Base-by-base conservation (phyloP, 2,113 vertebrate species). In the Prinia subflava region DNA sequence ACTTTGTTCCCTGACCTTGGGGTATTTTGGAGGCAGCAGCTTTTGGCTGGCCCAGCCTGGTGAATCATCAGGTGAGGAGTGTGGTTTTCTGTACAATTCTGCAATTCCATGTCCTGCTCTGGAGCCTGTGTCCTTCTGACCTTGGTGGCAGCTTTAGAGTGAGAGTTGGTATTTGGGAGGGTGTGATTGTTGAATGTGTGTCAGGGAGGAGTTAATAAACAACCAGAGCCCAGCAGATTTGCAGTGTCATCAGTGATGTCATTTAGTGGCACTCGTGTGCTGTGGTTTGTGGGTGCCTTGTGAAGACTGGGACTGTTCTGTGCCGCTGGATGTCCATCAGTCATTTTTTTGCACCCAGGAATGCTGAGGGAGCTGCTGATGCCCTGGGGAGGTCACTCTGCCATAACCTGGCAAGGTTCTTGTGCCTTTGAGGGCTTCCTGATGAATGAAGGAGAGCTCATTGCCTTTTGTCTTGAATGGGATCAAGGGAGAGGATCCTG, bases 341-440 rank as follows among this genome's bases (percentile, higher is more conserved):
- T 15, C 50, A 17, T 37, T 55, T 12, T 30, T 15, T 4, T 11
- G 9, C 15, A 20, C 27, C 21, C 62, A 56, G 50, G 27, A 67
- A 37, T 56, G 41, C 16, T 5, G 12, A 56, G 21, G 21, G 13
- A 56, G 21, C 27, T 67, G 19, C 21, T 56, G 41, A 16, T 46
- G 10, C 13, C 27, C 41, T 37, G 16, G 4, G 27, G 13, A 35
- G 7, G 10, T 31, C 21, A 31, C 9, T 44, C 6, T 46, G 23
- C 15, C 53, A 23, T 7, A 4, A 2, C 7, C 11, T 30, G 14
- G 30, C 11, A 42, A 4, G 6, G 7, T n/a, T 3, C 4, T 1
- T 2, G 4, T n/a, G 6, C 23, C 14, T 35, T 20, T 4, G 46
- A 41, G 30, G 0, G 0, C 13, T 63, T 63, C 37, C 23, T 25